These are phyloP conservation scores for Erinaceus europaeus DNA, from an alignment of 2,113 vertebrate genomes.

Conservation along the genomic window DNA sequence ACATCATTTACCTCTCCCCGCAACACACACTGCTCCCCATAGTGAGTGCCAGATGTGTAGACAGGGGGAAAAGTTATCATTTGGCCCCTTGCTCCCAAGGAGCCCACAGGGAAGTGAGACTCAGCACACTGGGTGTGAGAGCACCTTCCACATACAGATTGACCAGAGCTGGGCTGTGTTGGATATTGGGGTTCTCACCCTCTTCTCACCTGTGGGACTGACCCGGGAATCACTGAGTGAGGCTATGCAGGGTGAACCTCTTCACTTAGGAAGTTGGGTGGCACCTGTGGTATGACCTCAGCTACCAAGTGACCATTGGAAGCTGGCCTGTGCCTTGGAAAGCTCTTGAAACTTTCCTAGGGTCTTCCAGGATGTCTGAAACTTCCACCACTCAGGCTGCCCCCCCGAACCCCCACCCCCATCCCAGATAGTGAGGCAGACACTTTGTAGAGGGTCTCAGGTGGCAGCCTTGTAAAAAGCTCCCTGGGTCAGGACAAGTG, in stretches of 20 bases:
- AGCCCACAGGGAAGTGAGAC: background rate
- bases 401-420: too few species aligned
- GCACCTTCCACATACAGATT: background rate
- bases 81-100: background rate
- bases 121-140: too few species aligned
- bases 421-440: too few species aligned
- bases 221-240: background rate
- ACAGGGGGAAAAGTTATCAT: background rate
- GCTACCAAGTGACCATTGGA: background rate
- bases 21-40: too few species aligned
- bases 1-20: too few species aligned
- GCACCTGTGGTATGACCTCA: background rate
- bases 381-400: background rate
- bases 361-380: background rate
- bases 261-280: background rate
- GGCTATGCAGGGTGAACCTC: background rate
- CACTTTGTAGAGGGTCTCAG: too few species aligned
- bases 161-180: background rate
- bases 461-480: too few species aligned
- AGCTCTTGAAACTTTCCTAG: background rate
- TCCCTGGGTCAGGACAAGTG: too few species aligned
- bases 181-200: background rate
- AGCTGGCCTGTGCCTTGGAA: background rate
- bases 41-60: background rate
- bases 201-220: background rate